Evolutionary conservation across 2,113 vertebrate species (phyloP).

Genomic region (Ptilorrhoa leucosticta): DNA sequence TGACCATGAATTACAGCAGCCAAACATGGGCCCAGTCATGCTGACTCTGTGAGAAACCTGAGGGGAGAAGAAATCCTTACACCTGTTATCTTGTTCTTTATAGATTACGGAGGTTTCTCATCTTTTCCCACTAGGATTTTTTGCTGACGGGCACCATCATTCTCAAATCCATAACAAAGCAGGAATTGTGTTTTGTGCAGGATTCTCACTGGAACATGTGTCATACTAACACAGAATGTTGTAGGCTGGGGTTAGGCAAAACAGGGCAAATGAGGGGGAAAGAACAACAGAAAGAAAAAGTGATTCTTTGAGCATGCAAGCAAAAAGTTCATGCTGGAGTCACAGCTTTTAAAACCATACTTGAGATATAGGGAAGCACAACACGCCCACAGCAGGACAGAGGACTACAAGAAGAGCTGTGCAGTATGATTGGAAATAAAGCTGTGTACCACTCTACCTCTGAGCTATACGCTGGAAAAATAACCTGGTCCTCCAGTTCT

Average conservation of each 20-base stretch:
- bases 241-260: neutral
- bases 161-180: neutral
- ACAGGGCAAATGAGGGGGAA: neutral
- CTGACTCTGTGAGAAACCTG: conserved; percentile 14
- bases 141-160: neutral
- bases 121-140: neutral
- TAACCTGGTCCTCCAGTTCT: neutral
- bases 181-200: neutral
- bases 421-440: neutral
- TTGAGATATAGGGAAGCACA: neutral
- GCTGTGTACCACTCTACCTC: rapidly evolving
- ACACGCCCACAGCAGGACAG: neutral
- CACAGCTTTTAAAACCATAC: neutral
- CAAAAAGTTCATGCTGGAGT: neutral
- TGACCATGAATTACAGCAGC: rapidly evolving
- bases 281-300: neutral
- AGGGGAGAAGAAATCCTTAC: neutral
- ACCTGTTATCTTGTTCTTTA: neutral
- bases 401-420: neutral
- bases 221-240: neutral
- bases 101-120: neutral
- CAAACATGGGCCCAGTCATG: neutral
- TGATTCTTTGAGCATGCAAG: neutral
- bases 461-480: neutral
- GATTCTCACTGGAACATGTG: rapidly evolving